A percentile compares a stretch with the other conserved stretches of the same genome.
Evolutionary conservation across 2,797 vertebrate genomes (phyloP).

Genomic region (Malurus leucopterus): DNA sequence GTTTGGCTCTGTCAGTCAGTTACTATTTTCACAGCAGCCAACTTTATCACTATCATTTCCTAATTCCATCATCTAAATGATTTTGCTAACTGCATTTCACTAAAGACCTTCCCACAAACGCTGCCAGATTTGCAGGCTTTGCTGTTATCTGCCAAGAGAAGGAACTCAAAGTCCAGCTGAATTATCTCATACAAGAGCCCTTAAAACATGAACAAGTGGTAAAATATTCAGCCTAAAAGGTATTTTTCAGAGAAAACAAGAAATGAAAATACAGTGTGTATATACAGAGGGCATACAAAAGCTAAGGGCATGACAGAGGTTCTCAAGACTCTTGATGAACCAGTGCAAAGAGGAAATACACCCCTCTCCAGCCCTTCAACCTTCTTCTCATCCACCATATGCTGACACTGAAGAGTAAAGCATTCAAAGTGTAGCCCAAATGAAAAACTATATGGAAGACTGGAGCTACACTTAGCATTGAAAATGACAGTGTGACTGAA

Average conservation of each 20-base stretch:
- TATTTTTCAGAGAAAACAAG: not conserved
- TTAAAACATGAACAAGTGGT: not conserved
- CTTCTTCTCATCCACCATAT: not conserved
- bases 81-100: not conserved
- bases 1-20: not conserved
- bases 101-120: slow-evolving; percentile 24
- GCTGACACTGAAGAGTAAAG: not conserved
- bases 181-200: not conserved
- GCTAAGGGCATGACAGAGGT: not conserved
- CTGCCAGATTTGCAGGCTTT: slow-evolving; percentile 16
- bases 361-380: rapidly evolving
- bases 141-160: slow-evolving; percentile 11
- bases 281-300: not conserved
- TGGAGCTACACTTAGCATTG: not conserved
- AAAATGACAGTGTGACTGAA: not conserved
- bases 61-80: slow-evolving; percentile 21
- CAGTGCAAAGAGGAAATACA: not conserved
- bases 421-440: not conserved
- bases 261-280: not conserved
- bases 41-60: slow-evolving; percentile 23
- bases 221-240: not conserved
- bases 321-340: not conserved
- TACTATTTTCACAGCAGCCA: slow-evolving; percentile 29
- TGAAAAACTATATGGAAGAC: not conserved
- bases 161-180: slow-evolving; percentile 21